Evolutionary conservation across 2,113 vertebrate genomes (phyloP), one percentile per base, ranked within the genome.

Genomic region (sheep (Ovis aries)): DNA sequence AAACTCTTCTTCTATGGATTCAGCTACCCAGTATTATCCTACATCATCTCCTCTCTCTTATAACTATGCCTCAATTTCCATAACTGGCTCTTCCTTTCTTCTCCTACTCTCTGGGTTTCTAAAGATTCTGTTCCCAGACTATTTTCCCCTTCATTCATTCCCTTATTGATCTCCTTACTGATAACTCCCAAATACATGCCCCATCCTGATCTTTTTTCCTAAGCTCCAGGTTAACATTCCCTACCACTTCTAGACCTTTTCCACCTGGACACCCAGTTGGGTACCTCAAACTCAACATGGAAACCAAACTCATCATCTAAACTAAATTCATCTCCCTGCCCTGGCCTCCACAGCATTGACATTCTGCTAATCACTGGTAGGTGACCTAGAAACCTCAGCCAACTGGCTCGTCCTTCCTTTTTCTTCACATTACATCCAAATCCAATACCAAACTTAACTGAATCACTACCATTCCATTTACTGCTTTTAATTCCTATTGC

Each of bases 1-100:
- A 91, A 95, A 33, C 19, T 80, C 43, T 97, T 94, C 31, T 94
- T 96, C n/a, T 94, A 85, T 77, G 43, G 23, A 71, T 82, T 97
- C 48, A 48, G 80, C 21, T 55, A 88, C 31, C n/a, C 57, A 53
- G 31, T 78, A 89, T 82, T 85, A 89, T 14, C 57, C 45, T 60
- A 23, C n/a, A 45, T 90, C 29, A 25, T 94, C 9, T 62, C 17
- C 97, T 91, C 77, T n/a, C 60, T 96, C 83, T 95, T 50, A 77
- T 67, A 29, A 82, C 33, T 4, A 77, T 29, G n/a, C 7, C 62
- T 90, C 52, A 91, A 36, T 98, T 91, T 93, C 57, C 33, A 40
- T 67, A 74, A 53, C 3, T 91, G 25, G 6, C 16, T 90, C 74
- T 9, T 90, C 59, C 77, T 59, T 86, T 95, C 14, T 82, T 92